Percentiles rank a stretch among this genome's conserved stretches.
Evolutionary conservation across 2,888 invertebrate species (phyloP).

Genomic region (Brachypterus glaber): DNA sequence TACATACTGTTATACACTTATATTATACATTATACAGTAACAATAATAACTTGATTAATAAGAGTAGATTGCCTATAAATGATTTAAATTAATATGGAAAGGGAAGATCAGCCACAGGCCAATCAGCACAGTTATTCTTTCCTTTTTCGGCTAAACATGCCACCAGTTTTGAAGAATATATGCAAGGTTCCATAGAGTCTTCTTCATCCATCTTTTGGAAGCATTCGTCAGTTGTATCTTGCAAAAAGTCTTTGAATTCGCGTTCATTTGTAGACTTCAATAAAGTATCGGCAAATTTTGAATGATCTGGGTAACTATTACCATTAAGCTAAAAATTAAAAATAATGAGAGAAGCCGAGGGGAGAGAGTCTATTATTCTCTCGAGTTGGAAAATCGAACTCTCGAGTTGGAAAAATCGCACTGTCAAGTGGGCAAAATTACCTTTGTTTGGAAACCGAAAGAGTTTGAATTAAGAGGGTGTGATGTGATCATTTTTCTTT

Average conservation of each 20-base stretch:
- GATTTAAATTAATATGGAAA: constrained; percentile 26
- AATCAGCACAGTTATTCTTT: constrained; percentile 65
- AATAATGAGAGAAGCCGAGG: too few species aligned
- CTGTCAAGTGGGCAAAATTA: too few species aligned
- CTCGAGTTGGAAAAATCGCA: too few species aligned
- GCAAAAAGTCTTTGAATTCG: constrained; percentile 57
- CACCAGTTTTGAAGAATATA: constrained; percentile 54
- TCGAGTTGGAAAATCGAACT: too few species aligned
- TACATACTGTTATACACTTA: too few species aligned
- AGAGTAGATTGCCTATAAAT: too few species aligned
- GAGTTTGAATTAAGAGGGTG: too few species aligned
- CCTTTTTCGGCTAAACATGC: constrained; percentile 62
- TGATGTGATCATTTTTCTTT: too few species aligned
- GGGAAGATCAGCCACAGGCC: constrained; percentile 49
- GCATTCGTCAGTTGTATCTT: constrained; percentile 62
- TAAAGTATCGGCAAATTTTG: constrained; percentile 51
- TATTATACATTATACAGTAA: too few species aligned
- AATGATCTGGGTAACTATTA: constrained; percentile 55
- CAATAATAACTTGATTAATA: too few species aligned
- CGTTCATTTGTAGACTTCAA: constrained; percentile 53
- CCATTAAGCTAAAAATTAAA: constrained; percentile 44
- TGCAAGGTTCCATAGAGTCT: constrained; percentile 52
- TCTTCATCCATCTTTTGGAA: constrained; percentile 45
- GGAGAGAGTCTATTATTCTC: too few species aligned
- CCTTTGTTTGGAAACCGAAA: too few species aligned